Conservation (phyloP, 2,797 vertebrate species). For the Darevskia mixta region DNA sequence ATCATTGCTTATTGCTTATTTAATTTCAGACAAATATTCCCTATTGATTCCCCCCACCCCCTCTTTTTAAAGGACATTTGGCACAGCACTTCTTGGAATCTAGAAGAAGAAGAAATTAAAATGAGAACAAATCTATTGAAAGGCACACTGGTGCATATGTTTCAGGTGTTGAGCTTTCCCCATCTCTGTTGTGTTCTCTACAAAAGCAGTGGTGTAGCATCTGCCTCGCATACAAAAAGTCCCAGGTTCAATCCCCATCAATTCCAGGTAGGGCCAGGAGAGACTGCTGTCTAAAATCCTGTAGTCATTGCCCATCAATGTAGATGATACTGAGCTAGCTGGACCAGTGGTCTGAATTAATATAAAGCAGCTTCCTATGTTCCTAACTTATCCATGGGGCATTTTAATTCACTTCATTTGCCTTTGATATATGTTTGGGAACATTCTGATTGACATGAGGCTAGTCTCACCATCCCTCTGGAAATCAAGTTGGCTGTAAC, state of each 20-base stretch:
- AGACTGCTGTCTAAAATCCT: too few relatives aligned
- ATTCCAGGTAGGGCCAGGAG: too few relatives aligned
- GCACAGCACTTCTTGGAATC: background rate
- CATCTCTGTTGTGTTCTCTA: background rate
- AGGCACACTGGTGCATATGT: background rate
- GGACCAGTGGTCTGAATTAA: too few relatives aligned
- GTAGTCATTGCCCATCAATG: too few relatives aligned
- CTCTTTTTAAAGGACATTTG: background rate
- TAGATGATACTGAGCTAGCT: too few relatives aligned
- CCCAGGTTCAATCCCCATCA: too few relatives aligned
- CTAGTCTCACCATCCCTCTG: background rate
- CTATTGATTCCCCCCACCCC: conserved; percentile 3
- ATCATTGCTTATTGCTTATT: background rate
- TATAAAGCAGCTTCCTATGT: too few relatives aligned
- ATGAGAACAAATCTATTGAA: background rate
- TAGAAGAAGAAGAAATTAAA: background rate
- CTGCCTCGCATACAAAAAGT: too few relatives aligned
- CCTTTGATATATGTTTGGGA: too few relatives aligned
- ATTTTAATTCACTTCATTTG: background rate
- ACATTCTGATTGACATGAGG: too few relatives aligned
- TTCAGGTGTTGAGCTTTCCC: background rate
- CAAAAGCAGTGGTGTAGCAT: background rate
- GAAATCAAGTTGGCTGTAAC: background rate
- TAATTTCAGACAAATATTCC: background rate
- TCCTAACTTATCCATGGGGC: background rate